Conservation (phyloP, 2,797 vertebrate species). For the Allobates femoralis region DNA sequence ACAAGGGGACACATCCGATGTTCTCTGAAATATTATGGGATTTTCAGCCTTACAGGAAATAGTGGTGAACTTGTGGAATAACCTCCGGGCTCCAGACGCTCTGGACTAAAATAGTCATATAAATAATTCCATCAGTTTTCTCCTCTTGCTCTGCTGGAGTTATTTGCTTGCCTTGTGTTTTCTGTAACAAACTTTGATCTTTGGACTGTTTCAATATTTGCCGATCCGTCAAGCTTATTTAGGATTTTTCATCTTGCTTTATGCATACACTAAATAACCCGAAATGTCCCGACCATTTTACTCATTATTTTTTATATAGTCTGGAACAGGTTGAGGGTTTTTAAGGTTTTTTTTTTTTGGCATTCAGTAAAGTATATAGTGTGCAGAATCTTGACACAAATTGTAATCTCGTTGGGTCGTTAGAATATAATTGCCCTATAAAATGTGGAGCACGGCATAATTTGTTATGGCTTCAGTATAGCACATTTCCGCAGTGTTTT, state of each 20-base stretch:
- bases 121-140: constrained; percentile 17
- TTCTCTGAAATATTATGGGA: not conserved
- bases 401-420: constrained; percentile 21
- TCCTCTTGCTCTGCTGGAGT: not conserved
- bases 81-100: not conserved
- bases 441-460: constrained; percentile 18
- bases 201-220: constrained; percentile 42
- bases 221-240: not conserved
- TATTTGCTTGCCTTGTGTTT: constrained; percentile 26
- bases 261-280: not conserved
- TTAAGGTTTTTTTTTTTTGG: not conserved
- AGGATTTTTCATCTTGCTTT: not conserved
- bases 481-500: not conserved
- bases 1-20: not conserved
- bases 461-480: constrained; percentile 29
- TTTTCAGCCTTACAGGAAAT: not conserved
- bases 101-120: not conserved
- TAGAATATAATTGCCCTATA: constrained; percentile 44
- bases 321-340: not conserved
- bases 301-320: not conserved
- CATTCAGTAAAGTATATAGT: constrained; percentile 15
- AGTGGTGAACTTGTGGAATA: not conserved
- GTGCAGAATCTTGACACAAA: constrained; percentile 20
- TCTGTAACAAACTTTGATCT: constrained; percentile 32
- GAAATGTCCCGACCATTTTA: no score